A percentile compares a stretch with the other conserved stretches of the same genome.
Conservation (phyloP, 2,797 vertebrate species). For the Pangasius sanitwongsei region DNA sequence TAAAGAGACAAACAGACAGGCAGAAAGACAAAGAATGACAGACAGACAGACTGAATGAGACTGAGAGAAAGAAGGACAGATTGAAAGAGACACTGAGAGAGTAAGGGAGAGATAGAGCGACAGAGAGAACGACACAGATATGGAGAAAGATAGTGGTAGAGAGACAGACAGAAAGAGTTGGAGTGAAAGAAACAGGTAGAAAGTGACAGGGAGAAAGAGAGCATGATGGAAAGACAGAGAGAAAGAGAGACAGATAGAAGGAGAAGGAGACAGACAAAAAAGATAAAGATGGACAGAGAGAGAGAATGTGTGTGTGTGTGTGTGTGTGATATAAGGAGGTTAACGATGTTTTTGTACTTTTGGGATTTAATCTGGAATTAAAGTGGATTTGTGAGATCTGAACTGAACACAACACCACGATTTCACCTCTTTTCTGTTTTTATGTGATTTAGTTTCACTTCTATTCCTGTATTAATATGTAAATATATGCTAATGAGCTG, state of each 20-base stretch:
- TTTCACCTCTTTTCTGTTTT: not conserved
- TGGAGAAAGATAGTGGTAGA: too few relatives aligned
- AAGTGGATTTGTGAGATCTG: not conserved
- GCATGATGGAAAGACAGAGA: too few relatives aligned
- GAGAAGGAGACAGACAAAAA: too few relatives aligned
- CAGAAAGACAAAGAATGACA: not conserved
- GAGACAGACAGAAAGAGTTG: too few relatives aligned
- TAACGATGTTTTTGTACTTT: not conserved
- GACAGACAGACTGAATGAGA: not conserved
- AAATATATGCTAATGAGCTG: not conserved
- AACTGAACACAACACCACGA: not conserved
- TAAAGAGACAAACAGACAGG: not conserved
- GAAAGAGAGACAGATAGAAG: not conserved
- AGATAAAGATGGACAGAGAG: too few relatives aligned
- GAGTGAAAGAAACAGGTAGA: too few relatives aligned
- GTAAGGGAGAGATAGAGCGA: too few relatives aligned
- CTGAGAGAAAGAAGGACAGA: not conserved
- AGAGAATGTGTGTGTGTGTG: not conserved
- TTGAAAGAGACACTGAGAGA: not conserved
- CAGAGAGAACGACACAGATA: too few relatives aligned
- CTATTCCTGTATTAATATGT: not conserved
- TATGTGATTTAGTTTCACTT: not conserved
- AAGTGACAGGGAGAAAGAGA: too few relatives aligned
- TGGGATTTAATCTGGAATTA: not conserved
- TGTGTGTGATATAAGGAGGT: not conserved